phyloP scores from a whole-genome alignment of 2,888 invertebrate genomes.

The Eucera pruinosa region DNA sequence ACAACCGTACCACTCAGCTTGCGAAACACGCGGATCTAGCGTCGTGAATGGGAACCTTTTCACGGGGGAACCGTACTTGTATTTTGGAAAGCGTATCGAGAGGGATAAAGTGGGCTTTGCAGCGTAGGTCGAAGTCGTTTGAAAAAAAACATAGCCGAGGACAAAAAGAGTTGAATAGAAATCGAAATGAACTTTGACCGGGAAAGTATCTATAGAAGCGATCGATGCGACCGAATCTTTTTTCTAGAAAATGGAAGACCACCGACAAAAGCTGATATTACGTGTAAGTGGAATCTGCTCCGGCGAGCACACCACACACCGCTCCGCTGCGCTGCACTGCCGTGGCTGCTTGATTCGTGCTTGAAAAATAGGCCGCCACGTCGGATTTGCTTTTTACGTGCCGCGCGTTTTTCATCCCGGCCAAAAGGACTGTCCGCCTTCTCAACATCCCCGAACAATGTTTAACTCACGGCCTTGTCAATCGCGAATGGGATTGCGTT shows the following conservation, averaged over 20 bases:
- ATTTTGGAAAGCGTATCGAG: constrained; percentile 14
- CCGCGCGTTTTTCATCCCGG: constrained; percentile 15
- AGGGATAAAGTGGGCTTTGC: neutral
- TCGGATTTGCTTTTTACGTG: constrained; percentile 45
- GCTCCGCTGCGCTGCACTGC: no score
- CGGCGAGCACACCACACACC: no score
- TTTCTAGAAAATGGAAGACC: constrained; percentile 36
- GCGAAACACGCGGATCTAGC: neutral
- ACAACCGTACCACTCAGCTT: neutral
- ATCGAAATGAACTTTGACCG: constrained; percentile 11
- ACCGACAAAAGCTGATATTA: constrained; percentile 47
- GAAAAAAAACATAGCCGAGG: neutral
- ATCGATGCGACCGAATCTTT: constrained; percentile 38
- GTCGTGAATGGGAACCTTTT: neutral
- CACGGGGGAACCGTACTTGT: neutral
- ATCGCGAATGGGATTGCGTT: neutral
- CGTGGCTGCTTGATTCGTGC: constrained; percentile 42
- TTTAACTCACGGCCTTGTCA: neutral
- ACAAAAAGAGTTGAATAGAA: neutral
- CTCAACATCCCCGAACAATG: neutral
- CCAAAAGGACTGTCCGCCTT: neutral
- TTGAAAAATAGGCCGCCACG: constrained; percentile 54
- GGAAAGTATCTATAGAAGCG: constrained; percentile 2
- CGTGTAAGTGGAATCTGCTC: constrained; percentile 35
- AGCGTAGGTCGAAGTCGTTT: neutral